Percentiles rank a stretch among this genome's conserved stretches.
Conservation (phyloP, 2,113 vertebrate genomes). For the Ibidorhyncha struthersii region DNA sequence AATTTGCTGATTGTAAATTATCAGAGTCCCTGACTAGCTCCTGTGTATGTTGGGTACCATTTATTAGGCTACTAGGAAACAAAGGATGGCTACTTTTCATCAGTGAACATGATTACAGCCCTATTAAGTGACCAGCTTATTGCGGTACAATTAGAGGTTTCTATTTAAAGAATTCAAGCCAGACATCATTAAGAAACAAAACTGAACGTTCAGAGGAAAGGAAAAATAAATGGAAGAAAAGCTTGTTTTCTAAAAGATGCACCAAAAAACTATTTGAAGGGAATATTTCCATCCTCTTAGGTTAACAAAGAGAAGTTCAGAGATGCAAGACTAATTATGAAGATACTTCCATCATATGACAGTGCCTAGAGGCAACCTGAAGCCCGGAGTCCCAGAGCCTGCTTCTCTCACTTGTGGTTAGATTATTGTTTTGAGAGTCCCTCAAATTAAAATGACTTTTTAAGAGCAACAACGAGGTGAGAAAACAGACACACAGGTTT, state of each 20-base stretch:
- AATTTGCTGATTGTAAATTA: constrained; percentile 60
- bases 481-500: neutral
- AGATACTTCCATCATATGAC: neutral
- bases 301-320: neutral
- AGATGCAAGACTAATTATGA: neutral
- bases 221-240: neutral
- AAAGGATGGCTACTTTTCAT: constrained; percentile 47
- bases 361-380: neutral
- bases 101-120: constrained; percentile 15
- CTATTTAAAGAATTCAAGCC: constrained; percentile 31
- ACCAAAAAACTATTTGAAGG: neutral
- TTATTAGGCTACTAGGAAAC: constrained; percentile 46
- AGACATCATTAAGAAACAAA: constrained; percentile 12
- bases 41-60: neutral
- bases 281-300: neutral
- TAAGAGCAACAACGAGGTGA: neutral
- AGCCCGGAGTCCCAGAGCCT: neutral
- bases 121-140: constrained; percentile 3
- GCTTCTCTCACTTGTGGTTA: neutral
- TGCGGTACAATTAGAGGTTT: neutral
- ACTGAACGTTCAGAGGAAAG: neutral
- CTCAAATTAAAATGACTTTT: neutral
- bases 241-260: neutral
- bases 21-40: constrained; percentile 10
- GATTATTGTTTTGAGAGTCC: neutral